Evolutionary conservation across 2,113 vertebrate species (phyloP).

Genomic region (Pseudorectes ferrugineus): DNA sequence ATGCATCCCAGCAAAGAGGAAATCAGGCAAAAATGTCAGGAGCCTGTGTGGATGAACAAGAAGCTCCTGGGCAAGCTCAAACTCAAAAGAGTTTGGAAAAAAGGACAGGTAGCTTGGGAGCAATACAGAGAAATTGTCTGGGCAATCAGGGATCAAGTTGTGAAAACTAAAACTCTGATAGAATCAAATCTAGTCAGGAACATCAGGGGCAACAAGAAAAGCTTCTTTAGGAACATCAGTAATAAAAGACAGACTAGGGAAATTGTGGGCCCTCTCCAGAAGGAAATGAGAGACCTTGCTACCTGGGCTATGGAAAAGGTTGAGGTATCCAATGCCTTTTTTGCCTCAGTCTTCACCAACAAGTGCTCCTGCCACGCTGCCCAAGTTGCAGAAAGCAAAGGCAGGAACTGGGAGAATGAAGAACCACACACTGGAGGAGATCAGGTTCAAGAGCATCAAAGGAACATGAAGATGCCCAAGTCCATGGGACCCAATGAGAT

Average conservation of each 20-base stretch:
- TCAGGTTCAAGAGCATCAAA: not conserved
- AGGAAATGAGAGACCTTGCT: not conserved
- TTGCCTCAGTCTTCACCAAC: not conserved
- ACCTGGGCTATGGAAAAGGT: not conserved
- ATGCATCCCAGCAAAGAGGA: not conserved
- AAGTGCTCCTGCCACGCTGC: not conserved
- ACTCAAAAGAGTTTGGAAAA: not conserved
- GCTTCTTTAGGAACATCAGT: not conserved
- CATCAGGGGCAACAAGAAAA: not conserved
- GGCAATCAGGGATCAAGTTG: not conserved
- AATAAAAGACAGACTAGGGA: not conserved
- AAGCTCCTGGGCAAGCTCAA: not conserved
- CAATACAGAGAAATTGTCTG: not conserved
- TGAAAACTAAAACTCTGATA: not conserved
- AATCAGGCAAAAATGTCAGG: not conserved
- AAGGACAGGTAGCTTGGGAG: not conserved
- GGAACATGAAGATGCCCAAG: not conserved
- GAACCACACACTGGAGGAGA: not conserved
- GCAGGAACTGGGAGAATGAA: not conserved
- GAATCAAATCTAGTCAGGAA: not conserved
- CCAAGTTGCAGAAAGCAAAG: not conserved
- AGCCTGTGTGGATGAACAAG: not conserved
- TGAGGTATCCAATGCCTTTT: not conserved
- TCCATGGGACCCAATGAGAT: not conserved
- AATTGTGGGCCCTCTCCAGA: not conserved